Evolutionary conservation across 2,888 invertebrate species (phyloP), one percentile per base, ranked within the genome.

Genomic region (Hyposoter dolosus): DNA sequence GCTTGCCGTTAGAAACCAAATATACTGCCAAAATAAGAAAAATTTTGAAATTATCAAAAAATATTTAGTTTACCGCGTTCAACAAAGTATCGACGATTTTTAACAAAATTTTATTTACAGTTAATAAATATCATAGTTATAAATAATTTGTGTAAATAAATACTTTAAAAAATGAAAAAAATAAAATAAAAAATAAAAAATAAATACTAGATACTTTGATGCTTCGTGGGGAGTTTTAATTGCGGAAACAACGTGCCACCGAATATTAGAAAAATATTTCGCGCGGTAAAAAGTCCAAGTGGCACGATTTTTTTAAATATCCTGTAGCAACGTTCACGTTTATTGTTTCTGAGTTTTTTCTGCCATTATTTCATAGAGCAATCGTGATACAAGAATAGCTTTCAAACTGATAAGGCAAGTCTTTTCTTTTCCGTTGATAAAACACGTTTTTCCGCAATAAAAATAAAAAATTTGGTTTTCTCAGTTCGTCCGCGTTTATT

Each of bases 251-350:
- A 35, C 74, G 74, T 28, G 32, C 60, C 1, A 4, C 68, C 56
- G 66, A 81, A 50, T 50, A 86, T 80, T 50, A 74, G 19, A 12
- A 4, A 40, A 60, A 56, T 32, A 72, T 76, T 75, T 77, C 72
- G 74, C 72, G 74, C 68, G 68, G 53, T 69, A 75, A 83, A 78
- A 75, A 75, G 82, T 45, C 78, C 82, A 83, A 86, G 74, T 72
- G 15, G 69, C 68, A 15, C 28, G 28, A 32, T 74, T 40, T 19
- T 74, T 74, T 23, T 23, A 50, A 60, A 68, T 45, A 5, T 83
- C 77, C n/a, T 4, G 72, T 65, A 68, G 19, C 47, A 43, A 28
- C 65, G 19, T 10, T 50, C 17, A 23, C 68, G 32, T 53, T 63
- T 74, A 83, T 85, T 53, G 50, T 77, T 69, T 19, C 45, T 7